phyloP scores from a whole-genome alignment of 2,113 vertebrate species.

The Podarcis cretensis region DNA sequence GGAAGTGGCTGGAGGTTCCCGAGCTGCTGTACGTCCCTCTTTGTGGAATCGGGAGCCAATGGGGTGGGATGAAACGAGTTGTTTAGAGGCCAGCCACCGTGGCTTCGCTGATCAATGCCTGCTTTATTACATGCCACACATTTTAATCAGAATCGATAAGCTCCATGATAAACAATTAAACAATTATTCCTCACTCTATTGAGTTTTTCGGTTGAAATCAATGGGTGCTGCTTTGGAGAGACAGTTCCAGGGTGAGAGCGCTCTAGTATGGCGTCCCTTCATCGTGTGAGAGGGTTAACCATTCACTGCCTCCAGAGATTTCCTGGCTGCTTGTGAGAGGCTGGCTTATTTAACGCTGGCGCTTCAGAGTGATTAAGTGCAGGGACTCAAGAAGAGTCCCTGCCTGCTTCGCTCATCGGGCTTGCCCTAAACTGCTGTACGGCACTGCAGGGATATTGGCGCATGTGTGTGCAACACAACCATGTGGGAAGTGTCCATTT shows the following conservation, averaged over 20 bases:
- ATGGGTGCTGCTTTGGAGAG: slow-evolving; percentile 46
- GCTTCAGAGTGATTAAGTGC: background rate
- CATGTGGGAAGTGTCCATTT: too few relatives aligned
- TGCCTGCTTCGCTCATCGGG: background rate
- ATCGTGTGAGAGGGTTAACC: background rate
- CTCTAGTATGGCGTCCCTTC: background rate
- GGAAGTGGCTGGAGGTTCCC: accelerated
- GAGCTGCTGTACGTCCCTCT: background rate
- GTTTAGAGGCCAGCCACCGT: slow-evolving; percentile 55
- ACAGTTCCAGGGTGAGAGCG: too few relatives aligned
- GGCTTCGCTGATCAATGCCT: slow-evolving; percentile 63
- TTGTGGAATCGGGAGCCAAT: slow-evolving; percentile 63
- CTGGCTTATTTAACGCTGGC: background rate
- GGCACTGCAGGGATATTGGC: background rate
- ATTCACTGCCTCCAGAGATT: slow-evolving; percentile 1
- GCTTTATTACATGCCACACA: slow-evolving; percentile 73
- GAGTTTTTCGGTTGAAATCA: slow-evolving; percentile 73
- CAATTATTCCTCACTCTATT: slow-evolving; percentile 78
- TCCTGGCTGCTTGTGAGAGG: background rate
- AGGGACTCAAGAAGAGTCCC: background rate
- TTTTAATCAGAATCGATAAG: slow-evolving; percentile 82
- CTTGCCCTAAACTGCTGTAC: background rate
- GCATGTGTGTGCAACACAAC: background rate
- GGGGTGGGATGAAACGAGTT: slow-evolving; percentile 62
- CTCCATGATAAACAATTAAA: slow-evolving; percentile 82